Conservation (phyloP, 2,113 vertebrate species). For the Gobius niger region DNA sequence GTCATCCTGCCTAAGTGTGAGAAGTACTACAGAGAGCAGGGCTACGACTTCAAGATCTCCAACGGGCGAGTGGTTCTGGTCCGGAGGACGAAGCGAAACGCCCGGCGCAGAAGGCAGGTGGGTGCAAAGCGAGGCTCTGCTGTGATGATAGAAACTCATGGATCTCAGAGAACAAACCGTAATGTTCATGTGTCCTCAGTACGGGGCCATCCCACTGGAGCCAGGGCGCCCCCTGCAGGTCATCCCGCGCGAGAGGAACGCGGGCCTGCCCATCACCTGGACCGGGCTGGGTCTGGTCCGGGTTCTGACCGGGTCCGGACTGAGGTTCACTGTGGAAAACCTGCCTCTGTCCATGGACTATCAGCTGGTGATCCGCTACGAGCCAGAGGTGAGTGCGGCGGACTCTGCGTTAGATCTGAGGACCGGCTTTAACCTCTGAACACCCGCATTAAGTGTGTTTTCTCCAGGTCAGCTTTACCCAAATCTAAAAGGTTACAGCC, state of each 20-base stretch:
- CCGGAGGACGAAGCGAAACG: conserved; percentile 62
- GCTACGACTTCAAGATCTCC: conserved; percentile 78
- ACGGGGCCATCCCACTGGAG: conserved; percentile 42
- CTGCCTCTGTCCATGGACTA: conserved; percentile 81
- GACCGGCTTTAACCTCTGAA: too few species aligned
- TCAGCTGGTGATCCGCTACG: conserved; percentile 77
- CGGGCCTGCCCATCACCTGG: conserved; percentile 73
- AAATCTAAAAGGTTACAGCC: too few species aligned
- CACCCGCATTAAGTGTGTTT: too few species aligned
- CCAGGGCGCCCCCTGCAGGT: conserved; percentile 51
- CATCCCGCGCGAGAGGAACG: conserved; percentile 67
- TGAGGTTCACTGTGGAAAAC: conserved; percentile 81
- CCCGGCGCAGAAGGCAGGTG: conserved; percentile 52
- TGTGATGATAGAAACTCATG: too few species aligned
- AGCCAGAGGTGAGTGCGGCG: conserved; percentile 86
- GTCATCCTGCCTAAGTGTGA: conserved; percentile 78
- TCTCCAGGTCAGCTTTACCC: too few species aligned
- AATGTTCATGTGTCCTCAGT: conserved; percentile 2
- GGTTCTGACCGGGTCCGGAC: conserved; percentile 75
- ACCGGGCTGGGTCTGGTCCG: conserved; percentile 82
- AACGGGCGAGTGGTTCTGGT: conserved; percentile 80
- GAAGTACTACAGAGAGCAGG: conserved; percentile 80
- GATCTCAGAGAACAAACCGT: too few species aligned
- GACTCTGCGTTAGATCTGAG: too few species aligned
- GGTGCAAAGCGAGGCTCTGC: not conserved